Conservation (phyloP, 2,797 vertebrate genomes). For the Thamnophis elegans region DNA sequence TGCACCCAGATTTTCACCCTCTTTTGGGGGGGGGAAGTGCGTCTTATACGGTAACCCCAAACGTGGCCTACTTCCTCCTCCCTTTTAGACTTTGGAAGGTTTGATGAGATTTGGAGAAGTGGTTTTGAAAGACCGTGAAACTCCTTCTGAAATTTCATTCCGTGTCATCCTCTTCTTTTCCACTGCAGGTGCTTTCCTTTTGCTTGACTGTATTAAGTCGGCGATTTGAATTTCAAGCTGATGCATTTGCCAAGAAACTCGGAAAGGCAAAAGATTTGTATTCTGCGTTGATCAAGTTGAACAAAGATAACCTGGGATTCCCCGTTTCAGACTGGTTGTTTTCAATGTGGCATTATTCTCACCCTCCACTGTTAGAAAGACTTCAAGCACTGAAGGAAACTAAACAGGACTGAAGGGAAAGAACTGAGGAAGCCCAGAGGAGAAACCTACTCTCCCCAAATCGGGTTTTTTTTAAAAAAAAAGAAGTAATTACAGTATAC, state of each 20-base stretch:
- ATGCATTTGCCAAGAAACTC: conserved; percentile 90
- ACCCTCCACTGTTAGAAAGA: conserved; percentile 95
- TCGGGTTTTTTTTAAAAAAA: conserved; percentile 43
- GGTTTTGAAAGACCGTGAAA: not conserved
- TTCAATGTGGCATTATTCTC: conserved; percentile 99
- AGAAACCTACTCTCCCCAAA: conserved; percentile 51
- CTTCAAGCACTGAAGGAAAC: conserved; percentile 86
- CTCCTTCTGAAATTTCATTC: conserved; percentile 21
- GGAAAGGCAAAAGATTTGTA: conserved; percentile 93
- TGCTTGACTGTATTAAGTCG: conserved; percentile 96
- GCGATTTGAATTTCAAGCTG: conserved; percentile 98
- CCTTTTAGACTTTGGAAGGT: not conserved
- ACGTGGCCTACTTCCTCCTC: not conserved
- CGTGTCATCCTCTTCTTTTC: conserved; percentile 43
- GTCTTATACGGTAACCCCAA: not conserved
- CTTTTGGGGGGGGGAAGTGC: too few relatives aligned
- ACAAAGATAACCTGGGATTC: conserved; percentile 98
- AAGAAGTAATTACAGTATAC: conserved; percentile 9
- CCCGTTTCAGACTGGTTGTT: conserved; percentile 98
- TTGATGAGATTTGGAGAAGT: not conserved
- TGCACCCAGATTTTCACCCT: too few relatives aligned
- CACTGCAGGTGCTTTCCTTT: conserved; percentile 89
- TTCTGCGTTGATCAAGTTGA: conserved; percentile 96
- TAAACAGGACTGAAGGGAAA: conserved; percentile 87
- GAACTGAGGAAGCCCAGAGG: conserved; percentile 29